Conservation (phyloP, 2,888 invertebrate species). For the Fragum sueziense region DNA sequence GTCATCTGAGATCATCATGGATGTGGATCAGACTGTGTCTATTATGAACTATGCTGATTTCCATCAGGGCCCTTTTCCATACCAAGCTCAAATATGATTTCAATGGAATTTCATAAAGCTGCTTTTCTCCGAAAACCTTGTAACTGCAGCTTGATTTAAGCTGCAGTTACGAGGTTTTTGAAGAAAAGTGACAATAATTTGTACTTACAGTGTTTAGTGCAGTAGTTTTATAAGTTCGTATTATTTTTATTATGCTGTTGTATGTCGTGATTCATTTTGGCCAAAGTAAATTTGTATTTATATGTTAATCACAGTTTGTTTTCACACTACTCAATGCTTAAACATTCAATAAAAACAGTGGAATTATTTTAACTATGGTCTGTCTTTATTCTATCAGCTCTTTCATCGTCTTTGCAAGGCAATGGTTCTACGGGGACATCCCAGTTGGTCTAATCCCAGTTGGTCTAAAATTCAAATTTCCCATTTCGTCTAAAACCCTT, state of each 20-base stretch:
- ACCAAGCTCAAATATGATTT: background rate
- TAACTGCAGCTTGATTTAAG: background rate
- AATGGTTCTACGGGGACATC: too few relatives aligned
- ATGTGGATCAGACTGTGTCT: too few relatives aligned
- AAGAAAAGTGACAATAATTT: background rate
- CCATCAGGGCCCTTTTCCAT: too few relatives aligned
- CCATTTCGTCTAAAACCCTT: too few relatives aligned
- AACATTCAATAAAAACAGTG: slow-evolving; percentile 27
- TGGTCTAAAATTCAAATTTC: too few relatives aligned
- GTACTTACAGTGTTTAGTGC: background rate
- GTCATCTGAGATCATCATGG: too few relatives aligned
- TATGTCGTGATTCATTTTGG: slow-evolving; percentile 9
- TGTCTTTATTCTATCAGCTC: too few relatives aligned
- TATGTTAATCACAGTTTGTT: slow-evolving; percentile 22
- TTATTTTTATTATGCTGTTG: slow-evolving; percentile 6
- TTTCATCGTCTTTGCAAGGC: too few relatives aligned
- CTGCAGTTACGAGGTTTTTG: background rate
- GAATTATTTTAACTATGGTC: background rate
- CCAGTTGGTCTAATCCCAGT: too few relatives aligned
- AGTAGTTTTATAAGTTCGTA: background rate
- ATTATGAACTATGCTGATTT: too few relatives aligned
- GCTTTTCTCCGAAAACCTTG: background rate
- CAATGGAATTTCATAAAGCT: background rate
- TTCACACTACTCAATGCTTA: slow-evolving; percentile 33
- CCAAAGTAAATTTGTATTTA: slow-evolving; percentile 6